Evolutionary conservation across 2,797 vertebrate genomes (phyloP).

Genomic region (Spatula clypeata): DNA sequence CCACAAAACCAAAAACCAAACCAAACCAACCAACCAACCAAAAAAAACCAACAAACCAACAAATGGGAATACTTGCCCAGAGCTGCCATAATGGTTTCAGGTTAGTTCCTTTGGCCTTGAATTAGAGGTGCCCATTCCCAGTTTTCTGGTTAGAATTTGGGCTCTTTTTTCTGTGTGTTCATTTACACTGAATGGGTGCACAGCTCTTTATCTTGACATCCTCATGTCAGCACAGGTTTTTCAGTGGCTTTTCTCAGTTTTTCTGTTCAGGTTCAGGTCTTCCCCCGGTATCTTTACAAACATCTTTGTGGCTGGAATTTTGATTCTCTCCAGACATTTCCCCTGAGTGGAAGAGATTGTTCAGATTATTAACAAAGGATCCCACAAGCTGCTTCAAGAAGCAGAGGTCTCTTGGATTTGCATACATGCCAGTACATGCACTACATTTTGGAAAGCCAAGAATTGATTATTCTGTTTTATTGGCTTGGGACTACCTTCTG

Average conservation of each 20-base stretch:
- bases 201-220: neutral
- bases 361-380: neutral
- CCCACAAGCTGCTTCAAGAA: neutral
- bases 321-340: neutral
- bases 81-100: neutral
- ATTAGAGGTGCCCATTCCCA: neutral
- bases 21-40: neutral
- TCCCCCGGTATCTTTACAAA: neutral
- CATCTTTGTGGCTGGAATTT: neutral
- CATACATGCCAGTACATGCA: rapidly evolving
- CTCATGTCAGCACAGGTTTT: neutral
- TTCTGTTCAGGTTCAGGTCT: neutral
- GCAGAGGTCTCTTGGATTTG: neutral
- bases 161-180: neutral
- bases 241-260: neutral
- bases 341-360: neutral
- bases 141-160: neutral
- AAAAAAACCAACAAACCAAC: neutral
- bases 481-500: neutral
- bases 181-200: neutral
- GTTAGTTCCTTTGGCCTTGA: neutral
- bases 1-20: neutral
- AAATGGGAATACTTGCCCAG: neutral
- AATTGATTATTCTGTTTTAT: neutral
- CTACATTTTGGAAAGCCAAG: neutral